phyloP scores from a whole-genome alignment of 2,797 vertebrate species.

The Sebastes trivittatus region DNA sequence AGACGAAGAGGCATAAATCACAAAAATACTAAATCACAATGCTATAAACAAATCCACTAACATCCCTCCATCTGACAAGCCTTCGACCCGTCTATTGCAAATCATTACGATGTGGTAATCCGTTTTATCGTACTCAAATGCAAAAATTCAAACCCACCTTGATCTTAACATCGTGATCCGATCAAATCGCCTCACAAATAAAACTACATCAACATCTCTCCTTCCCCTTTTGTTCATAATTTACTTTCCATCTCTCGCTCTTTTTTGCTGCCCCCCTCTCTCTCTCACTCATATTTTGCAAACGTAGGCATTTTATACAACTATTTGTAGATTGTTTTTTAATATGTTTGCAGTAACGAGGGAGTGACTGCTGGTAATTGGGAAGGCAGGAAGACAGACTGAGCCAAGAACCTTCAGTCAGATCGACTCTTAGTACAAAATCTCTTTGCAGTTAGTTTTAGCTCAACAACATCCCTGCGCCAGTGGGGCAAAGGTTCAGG shows the following conservation, averaged over 20 bases:
- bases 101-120: not conserved
- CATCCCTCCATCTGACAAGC: not conserved
- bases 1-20: not conserved
- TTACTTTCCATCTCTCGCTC: conserved; percentile 26
- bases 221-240: conserved; percentile 58
- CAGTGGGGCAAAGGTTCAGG: conserved; percentile 21
- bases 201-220: conserved; percentile 22
- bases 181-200: conserved; percentile 52
- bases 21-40: not conserved
- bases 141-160: conserved; percentile 61
- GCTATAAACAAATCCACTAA: not conserved
- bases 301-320: conserved; percentile 49
- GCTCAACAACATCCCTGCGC: not conserved
- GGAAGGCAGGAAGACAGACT: conserved; percentile 3
- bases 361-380: not conserved
- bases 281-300: conserved; percentile 43
- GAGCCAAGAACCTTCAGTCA: not conserved
- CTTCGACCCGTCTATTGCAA: not conserved
- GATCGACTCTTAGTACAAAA: not conserved
- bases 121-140: not conserved
- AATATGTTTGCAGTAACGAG: not conserved
- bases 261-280: conserved; percentile 9
- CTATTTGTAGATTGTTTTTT: conserved; percentile 30
- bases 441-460: not conserved
- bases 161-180: conserved; percentile 57